These are phyloP conservation scores for Nyctibius bracteatus DNA, from an alignment of 2,113 vertebrate species.

Conservation along the genomic window DNA sequence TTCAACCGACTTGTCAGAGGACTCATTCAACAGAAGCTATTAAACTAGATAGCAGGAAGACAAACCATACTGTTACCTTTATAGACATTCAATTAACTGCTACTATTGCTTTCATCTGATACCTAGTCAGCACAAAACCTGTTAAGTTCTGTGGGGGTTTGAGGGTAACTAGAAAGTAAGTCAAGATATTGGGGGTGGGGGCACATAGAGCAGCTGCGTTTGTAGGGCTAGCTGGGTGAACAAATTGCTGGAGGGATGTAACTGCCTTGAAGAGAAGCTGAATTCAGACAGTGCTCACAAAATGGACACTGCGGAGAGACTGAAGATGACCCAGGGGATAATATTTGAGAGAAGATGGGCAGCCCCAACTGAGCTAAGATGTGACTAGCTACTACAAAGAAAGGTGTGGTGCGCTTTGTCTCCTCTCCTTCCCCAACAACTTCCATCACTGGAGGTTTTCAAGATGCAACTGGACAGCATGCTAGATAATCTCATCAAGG, in stretches of 20 bases:
- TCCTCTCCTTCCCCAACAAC: not conserved
- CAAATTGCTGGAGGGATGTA: not conserved
- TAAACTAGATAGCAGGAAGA: not conserved
- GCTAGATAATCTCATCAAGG: not conserved
- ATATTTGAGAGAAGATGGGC: not conserved
- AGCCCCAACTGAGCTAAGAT: not conserved
- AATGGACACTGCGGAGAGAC: not conserved
- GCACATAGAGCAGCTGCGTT: not conserved
- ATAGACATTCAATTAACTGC: not conserved
- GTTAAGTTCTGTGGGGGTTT: not conserved
- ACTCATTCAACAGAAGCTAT: not conserved
- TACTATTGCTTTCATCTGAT: not conserved
- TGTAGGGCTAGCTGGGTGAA: not conserved
- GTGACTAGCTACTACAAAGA: not conserved
- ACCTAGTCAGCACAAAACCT: not conserved
- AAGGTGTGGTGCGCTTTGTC: not conserved
- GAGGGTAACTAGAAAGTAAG: not conserved
- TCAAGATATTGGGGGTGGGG: not conserved
- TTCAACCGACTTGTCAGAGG: not conserved
- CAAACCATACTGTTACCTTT: not conserved
- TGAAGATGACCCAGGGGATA: not conserved
- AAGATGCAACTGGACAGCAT: not conserved
- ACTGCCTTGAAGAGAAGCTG: not conserved
- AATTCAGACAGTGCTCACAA: not conserved
- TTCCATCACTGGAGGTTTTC: not conserved